Evolutionary conservation across 2,113 vertebrate species (phyloP).

Genomic region (Phyllopteryx taeniolatus): DNA sequence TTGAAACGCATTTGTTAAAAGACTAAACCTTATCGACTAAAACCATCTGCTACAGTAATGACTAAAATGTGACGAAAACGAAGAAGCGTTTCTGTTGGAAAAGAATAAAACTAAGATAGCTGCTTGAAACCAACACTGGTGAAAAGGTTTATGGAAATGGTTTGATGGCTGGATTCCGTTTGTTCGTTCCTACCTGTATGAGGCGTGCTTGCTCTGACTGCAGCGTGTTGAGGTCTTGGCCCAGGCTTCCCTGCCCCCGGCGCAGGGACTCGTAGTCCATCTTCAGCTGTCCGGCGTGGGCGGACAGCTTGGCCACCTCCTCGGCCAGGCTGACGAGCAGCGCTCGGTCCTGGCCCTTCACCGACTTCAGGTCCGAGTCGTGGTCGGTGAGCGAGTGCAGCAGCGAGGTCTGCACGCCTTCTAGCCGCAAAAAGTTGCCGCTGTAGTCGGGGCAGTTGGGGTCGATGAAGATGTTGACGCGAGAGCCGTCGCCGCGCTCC

Average conservation of each 20-base stretch:
- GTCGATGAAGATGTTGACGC: constrained; percentile 95
- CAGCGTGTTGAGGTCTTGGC: constrained; percentile 86
- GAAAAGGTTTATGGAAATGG: too few relatives aligned
- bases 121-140: too few relatives aligned
- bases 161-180: background rate
- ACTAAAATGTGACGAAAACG: too few relatives aligned
- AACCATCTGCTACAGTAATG: too few relatives aligned
- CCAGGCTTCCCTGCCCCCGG: constrained; percentile 82
- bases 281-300: constrained; percentile 79
- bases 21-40: too few relatives aligned
- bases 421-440: constrained; percentile 82
- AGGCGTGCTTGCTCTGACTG: constrained; percentile 90
- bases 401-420: constrained; percentile 85
- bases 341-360: constrained; percentile 82
- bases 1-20: too few relatives aligned
- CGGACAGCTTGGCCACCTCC: constrained; percentile 88
- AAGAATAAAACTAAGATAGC: too few relatives aligned
- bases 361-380: constrained; percentile 78
- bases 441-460: constrained; percentile 92
- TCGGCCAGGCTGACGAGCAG: constrained; percentile 84
- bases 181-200: constrained; percentile 80
- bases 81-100: too few relatives aligned
- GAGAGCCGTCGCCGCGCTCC: constrained; percentile 88
- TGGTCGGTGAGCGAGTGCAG: constrained; percentile 81
- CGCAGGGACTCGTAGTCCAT: constrained; percentile 84